Evolutionary conservation across 1,140 invertebrate species (phyloP).

Genomic region (Zaprionus capensis): DNA sequence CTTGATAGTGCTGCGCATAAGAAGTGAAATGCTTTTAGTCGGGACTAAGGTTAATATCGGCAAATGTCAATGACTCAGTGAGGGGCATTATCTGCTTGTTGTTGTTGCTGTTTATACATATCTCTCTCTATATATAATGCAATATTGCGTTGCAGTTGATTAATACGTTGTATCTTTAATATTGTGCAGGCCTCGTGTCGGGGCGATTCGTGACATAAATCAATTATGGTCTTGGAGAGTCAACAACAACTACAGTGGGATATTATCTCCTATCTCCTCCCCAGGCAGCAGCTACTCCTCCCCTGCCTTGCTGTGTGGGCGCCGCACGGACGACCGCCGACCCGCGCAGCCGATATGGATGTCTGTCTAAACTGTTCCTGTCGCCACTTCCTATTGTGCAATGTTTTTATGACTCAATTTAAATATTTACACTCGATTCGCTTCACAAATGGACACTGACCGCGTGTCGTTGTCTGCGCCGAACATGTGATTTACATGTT

Average conservation of each 20-base stretch:
- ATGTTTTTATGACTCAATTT: constrained; percentile 74
- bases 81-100: constrained; percentile 52
- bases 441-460: constrained; percentile 41
- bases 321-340: constrained; percentile 21
- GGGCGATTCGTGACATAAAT: constrained; percentile 67
- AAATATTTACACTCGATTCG: constrained; percentile 57
- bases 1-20: constrained; percentile 26
- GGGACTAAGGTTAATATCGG: constrained; percentile 63
- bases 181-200: constrained; percentile 37
- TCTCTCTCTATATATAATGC: constrained; percentile 19
- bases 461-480: constrained; percentile 29
- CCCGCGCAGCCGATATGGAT: constrained; percentile 58
- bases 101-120: constrained; percentile 23
- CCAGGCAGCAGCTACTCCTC: not conserved
- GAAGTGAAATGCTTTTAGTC: constrained; percentile 35
- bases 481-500: constrained; percentile 62
- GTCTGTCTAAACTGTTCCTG: constrained; percentile 54
- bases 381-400: constrained; percentile 56
- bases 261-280: not conserved
- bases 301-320: constrained; percentile 26
- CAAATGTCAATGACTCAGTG: constrained; percentile 69
- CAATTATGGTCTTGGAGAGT: constrained; percentile 57
- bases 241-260: not conserved
- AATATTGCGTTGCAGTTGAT: constrained; percentile 49
- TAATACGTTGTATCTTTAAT: constrained; percentile 47